phyloP scores from a whole-genome alignment of 2,797 vertebrate genomes.

The Hoplostethus mediterraneus region DNA sequence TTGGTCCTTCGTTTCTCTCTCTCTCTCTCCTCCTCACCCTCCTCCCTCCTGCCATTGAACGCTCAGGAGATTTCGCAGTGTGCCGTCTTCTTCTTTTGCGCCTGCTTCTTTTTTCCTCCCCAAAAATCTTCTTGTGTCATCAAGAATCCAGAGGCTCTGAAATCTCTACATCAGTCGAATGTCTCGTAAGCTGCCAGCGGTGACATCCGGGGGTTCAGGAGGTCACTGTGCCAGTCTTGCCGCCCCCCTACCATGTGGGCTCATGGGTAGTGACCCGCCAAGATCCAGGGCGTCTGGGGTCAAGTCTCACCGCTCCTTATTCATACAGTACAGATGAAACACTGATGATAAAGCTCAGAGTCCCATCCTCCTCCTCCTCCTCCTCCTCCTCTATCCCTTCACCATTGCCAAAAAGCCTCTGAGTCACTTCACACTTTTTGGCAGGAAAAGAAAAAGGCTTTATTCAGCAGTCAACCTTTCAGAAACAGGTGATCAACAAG shows the following conservation, averaged over 20 bases:
- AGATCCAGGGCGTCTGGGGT: conserved; percentile 34
- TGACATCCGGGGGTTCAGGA: conserved; percentile 46
- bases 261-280: conserved; percentile 40
- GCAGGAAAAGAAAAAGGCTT: conserved; percentile 2
- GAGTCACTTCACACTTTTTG: conserved; percentile 25
- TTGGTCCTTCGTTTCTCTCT: background rate
- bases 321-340: conserved; percentile 40
- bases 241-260: conserved; percentile 7
- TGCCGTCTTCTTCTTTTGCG: conserved; percentile 42
- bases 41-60: conserved; percentile 30
- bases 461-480: background rate
- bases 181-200: conserved; percentile 34
- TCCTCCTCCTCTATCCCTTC: background rate
- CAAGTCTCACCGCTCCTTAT: conserved; percentile 33
- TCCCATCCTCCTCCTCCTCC: background rate
- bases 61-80: conserved; percentile 41
- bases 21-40: too few relatives aligned
- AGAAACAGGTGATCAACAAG: background rate
- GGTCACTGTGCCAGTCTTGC: conserved; percentile 28
- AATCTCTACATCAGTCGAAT: conserved; percentile 5
- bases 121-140: background rate
- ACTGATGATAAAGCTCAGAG: conserved; percentile 4
- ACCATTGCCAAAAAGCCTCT: conserved; percentile 2
- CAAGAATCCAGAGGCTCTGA: background rate
- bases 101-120: background rate